Evolutionary conservation across 2,797 vertebrate species (phyloP).

Genomic region (Rachycentron canadum): DNA sequence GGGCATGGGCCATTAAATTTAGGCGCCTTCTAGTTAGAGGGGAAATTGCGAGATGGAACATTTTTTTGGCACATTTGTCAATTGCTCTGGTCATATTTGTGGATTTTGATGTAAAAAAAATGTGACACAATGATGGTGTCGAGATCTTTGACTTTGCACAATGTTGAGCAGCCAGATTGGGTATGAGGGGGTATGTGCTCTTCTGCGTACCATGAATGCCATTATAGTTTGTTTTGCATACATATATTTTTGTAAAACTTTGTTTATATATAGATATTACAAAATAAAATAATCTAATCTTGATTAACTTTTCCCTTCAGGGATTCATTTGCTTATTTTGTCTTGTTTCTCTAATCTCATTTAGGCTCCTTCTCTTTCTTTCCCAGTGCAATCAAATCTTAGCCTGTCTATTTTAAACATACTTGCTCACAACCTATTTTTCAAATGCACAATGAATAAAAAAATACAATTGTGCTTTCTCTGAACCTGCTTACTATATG

Average conservation of each 20-base stretch:
- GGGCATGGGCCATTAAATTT: no score
- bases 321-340: constrained; percentile 27
- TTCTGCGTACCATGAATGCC: no score
- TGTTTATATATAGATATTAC: constrained; percentile 17
- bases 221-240: not conserved
- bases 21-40: no score
- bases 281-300: constrained; percentile 22
- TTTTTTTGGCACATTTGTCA: no score
- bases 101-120: no score
- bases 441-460: constrained; percentile 10
- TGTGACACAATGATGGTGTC: no score
- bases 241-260: not conserved
- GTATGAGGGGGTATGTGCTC: no score
- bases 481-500: not conserved
- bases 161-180: no score
- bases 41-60: no score
- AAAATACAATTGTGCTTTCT: not conserved
- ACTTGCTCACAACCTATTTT: constrained; percentile 11
- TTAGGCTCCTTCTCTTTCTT: constrained; percentile 9
- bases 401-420: constrained; percentile 12
- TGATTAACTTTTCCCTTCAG: constrained; percentile 5
- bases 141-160: no score
- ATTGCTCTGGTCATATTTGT: no score
- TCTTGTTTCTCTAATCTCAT: constrained; percentile 41
- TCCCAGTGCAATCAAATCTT: constrained; percentile 21